Evolutionary conservation across 2,113 vertebrate species (phyloP).

Genomic region (Mustela lutreola): DNA sequence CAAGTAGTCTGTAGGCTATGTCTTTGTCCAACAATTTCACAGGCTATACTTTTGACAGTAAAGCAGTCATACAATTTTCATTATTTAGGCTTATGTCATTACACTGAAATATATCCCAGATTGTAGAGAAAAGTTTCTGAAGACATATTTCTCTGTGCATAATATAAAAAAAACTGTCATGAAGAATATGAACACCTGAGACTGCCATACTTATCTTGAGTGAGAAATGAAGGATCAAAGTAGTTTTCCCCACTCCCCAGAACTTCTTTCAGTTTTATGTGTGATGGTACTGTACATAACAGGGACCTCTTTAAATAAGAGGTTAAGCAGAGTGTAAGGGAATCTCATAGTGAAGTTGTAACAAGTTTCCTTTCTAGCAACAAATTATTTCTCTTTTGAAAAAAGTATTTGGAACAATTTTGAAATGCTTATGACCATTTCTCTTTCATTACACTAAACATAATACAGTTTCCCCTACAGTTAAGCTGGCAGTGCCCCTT

Average conservation of each 20-base stretch:
- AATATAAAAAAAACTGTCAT: not conserved
- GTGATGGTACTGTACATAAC: not conserved
- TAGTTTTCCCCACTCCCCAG: not conserved
- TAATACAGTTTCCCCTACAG: not conserved
- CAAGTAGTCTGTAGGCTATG: not conserved
- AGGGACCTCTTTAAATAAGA: not conserved
- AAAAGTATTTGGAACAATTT: not conserved
- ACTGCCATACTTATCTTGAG: not conserved
- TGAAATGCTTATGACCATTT: not conserved
- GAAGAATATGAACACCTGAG: not conserved
- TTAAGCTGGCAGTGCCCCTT: not conserved
- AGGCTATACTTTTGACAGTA: not conserved
- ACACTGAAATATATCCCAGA: not conserved
- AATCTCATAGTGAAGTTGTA: not conserved
- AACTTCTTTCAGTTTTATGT: not conserved
- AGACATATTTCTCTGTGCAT: not conserved
- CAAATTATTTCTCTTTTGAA: not conserved
- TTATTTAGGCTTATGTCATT: conserved; percentile 5
- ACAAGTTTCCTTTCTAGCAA: not conserved
- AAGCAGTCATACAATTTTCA: not conserved
- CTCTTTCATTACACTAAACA: not conserved
- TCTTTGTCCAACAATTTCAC: not conserved
- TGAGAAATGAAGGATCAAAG: not conserved
- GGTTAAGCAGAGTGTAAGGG: not conserved
- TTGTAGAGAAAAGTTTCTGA: conserved; percentile 8